Conservation (phyloP, 2,888 invertebrate species). For the Quadroppia sp. region DNA sequence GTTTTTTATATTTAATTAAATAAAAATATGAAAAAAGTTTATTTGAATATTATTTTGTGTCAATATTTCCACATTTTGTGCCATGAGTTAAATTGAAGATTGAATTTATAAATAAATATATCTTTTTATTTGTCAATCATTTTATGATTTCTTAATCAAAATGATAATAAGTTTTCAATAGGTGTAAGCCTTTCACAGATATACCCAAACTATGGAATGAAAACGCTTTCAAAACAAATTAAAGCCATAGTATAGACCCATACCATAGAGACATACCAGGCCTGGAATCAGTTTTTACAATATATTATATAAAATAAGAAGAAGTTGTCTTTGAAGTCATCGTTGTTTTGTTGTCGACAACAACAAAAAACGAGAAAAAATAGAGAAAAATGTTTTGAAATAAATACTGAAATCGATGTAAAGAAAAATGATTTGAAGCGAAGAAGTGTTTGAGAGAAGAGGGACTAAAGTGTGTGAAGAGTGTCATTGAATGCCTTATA, state of each 20-base stretch:
- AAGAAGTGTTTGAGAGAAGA: neutral
- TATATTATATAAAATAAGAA: neutral
- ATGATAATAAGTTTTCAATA: constrained; percentile 30
- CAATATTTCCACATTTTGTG: no score
- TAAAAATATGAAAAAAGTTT: no score
- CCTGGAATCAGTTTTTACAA: neutral
- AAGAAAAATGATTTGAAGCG: constrained; percentile 16
- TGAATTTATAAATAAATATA: neutral
- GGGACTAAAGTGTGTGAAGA: neutral
- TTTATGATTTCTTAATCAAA: constrained; percentile 5
- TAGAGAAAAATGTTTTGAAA: neutral
- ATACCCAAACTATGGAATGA: neutral
- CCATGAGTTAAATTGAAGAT: no score
- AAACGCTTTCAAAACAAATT: neutral
- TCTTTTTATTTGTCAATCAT: neutral
- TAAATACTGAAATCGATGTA: constrained; percentile 15
- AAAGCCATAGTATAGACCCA: neutral
- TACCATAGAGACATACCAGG: neutral
- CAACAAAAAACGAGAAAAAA: neutral
- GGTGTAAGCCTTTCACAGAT: no score
- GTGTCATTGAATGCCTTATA: neutral
- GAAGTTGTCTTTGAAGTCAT: neutral
- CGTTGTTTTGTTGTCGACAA: neutral
- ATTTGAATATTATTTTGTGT: no score
- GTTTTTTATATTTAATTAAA: no score